phyloP scores from a whole-genome alignment of 64 coral and sea anemone genomes.

The Pocillopora damicornis region DNA sequence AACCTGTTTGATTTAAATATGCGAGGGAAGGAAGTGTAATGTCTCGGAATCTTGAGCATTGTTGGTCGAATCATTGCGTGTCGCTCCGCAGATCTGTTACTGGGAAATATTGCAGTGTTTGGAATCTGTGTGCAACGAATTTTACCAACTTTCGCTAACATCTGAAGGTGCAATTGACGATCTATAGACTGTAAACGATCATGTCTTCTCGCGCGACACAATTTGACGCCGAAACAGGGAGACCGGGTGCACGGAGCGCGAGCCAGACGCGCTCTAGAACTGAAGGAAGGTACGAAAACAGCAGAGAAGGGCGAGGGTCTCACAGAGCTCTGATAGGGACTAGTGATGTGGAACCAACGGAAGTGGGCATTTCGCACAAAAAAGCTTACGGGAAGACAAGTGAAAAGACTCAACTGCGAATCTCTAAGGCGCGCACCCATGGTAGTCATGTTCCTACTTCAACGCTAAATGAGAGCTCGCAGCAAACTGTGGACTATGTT shows the following conservation, averaged over 20 bases:
- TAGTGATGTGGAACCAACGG: slow-evolving; percentile 88
- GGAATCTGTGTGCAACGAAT: slow-evolving; percentile 54
- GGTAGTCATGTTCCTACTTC: slow-evolving; percentile 21
- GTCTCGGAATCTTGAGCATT: slow-evolving; percentile 32
- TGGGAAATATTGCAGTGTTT: slow-evolving; percentile 14
- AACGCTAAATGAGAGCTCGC: slow-evolving; percentile 7
- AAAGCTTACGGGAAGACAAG: slow-evolving; percentile 61
- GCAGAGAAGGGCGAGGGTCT: slow-evolving; percentile 44
- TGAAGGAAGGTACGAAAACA: slow-evolving; percentile 53
- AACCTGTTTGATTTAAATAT: slow-evolving; percentile 28
- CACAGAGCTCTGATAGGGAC: slow-evolving; percentile 47
- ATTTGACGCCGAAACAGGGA: slow-evolving; percentile 62
- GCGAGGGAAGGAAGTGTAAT: slow-evolving; percentile 36
- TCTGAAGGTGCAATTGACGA: slow-evolving; percentile 29
- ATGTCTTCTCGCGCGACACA: slow-evolving; percentile 77
- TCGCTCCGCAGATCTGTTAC: neutral
- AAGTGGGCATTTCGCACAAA: slow-evolving; percentile 55
- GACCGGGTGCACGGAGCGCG: slow-evolving; percentile 51
- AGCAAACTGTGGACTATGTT: slow-evolving; percentile 31
- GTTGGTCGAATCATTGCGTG: slow-evolving; percentile 1
- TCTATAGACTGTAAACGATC: slow-evolving; percentile 35
- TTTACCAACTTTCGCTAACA: slow-evolving; percentile 17
- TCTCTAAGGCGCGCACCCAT: slow-evolving; percentile 52
- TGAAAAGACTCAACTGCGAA: slow-evolving; percentile 66
- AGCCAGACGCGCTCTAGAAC: slow-evolving; percentile 48